These are phyloP conservation scores for Benthosema pterotum DNA, from an alignment of 2,797 vertebrate genomes.

Conservation along the genomic window DNA sequence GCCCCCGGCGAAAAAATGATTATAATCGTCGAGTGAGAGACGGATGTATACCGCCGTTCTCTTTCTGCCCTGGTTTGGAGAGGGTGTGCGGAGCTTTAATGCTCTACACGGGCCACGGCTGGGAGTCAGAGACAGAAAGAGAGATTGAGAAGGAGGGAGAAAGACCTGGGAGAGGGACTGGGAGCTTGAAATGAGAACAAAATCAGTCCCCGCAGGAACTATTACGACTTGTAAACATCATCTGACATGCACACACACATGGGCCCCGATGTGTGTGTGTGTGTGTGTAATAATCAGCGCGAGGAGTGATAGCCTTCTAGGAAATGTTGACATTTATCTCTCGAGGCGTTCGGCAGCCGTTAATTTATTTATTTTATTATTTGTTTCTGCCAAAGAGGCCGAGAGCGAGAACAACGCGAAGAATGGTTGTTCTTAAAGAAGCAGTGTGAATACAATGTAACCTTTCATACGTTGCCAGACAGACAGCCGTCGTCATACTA, in stretches of 20 bases:
- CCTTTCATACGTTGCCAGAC: constrained; percentile 7
- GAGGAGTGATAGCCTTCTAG: too few species aligned
- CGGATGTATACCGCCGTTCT: constrained; percentile 34
- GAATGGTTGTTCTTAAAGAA: not conserved
- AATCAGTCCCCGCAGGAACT: not conserved
- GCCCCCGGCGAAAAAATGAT: not conserved
- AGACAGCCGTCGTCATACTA: constrained; percentile 3
- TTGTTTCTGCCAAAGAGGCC: constrained; percentile 42
- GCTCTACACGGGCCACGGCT: constrained; percentile 36
- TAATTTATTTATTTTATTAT: too few species aligned
- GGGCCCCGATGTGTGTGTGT: too few species aligned
- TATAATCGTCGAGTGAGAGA: constrained; percentile 36
- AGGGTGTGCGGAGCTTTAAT: constrained; percentile 18
- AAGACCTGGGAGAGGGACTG: constrained; percentile 30
- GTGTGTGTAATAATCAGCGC: not conserved
- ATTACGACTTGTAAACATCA: too few species aligned
- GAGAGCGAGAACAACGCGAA: too few species aligned
- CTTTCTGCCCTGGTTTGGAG: constrained; percentile 44
- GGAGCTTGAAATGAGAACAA: constrained; percentile 17
- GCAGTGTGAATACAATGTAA: constrained; percentile 24
- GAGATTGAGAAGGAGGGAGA: constrained; percentile 31
- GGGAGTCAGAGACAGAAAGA: constrained; percentile 30
- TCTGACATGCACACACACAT: too few species aligned
- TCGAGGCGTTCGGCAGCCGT: constrained; percentile 12
- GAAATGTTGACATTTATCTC: not conserved